These are phyloP conservation scores for Beris morrisii DNA, from an alignment of 2,888 invertebrate species.

Conservation along the genomic window DNA sequence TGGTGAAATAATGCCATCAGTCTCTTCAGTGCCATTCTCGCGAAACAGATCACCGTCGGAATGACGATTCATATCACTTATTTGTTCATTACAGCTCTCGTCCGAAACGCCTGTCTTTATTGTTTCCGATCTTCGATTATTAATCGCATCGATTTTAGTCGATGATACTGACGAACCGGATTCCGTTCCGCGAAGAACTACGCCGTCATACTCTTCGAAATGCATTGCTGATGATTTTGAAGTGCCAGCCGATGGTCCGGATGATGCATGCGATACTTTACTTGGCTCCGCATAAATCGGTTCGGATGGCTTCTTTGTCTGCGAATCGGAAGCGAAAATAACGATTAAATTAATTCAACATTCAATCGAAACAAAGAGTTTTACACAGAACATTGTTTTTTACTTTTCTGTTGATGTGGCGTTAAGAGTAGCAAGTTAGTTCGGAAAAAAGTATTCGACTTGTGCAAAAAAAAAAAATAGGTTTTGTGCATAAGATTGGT, in stretches of 20 bases:
- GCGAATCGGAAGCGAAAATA: slow-evolving; percentile 17
- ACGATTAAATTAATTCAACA: neutral
- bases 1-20: slow-evolving; percentile 32
- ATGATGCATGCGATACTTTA: slow-evolving; percentile 30
- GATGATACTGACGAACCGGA: slow-evolving; percentile 8
- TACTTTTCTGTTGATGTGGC: neutral
- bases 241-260: slow-evolving; percentile 11
- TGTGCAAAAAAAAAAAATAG: too few relatives aligned
- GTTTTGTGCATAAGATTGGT: too few relatives aligned
- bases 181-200: slow-evolving; percentile 37
- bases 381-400: neutral
- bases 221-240: slow-evolving; percentile 32
- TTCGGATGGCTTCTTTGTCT: slow-evolving; percentile 40
- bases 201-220: slow-evolving; percentile 41
- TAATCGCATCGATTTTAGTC: slow-evolving; percentile 19
- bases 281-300: slow-evolving; percentile 43
- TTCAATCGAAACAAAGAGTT: slow-evolving; percentile 1
- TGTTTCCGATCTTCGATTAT: slow-evolving; percentile 39
- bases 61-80: slow-evolving; percentile 36
- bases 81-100: slow-evolving; percentile 1
- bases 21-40: slow-evolving; percentile 31
- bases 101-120: slow-evolving; percentile 25
- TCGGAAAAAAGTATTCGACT: too few relatives aligned
- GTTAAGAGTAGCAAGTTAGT: too few relatives aligned
- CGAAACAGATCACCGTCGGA: slow-evolving; percentile 40